These are phyloP conservation scores for Heliornis fulica DNA, from an alignment of 2,113 vertebrate genomes.

Conservation along the genomic window DNA sequence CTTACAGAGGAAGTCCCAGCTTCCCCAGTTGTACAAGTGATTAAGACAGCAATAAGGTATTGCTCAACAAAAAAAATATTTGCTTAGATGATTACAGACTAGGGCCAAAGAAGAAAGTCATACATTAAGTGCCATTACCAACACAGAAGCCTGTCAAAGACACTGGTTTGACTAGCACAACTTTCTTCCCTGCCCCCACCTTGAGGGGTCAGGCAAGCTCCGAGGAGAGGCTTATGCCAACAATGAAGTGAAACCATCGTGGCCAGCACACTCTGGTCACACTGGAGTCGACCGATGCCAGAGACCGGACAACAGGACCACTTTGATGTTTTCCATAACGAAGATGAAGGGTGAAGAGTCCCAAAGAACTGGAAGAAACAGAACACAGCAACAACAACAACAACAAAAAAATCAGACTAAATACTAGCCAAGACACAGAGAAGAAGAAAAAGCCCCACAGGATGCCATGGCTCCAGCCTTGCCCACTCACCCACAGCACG, in stretches of 20 bases:
- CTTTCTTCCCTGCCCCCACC: background rate
- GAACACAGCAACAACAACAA: background rate
- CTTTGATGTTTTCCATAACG: constrained; percentile 80
- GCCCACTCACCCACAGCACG: background rate
- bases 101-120: constrained; percentile 52
- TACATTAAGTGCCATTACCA: constrained; percentile 45
- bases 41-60: constrained; percentile 52
- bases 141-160: constrained; percentile 27
- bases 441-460: background rate
- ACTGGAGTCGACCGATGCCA: constrained; percentile 79
- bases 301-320: constrained; percentile 80
- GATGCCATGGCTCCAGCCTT: background rate
- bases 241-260: background rate
- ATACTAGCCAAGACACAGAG: background rate
- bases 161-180: background rate
- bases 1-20: constrained; percentile 63
- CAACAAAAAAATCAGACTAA: too few species aligned
- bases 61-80: constrained; percentile 56
- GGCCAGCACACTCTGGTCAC: constrained; percentile 49
- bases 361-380: constrained; percentile 82
- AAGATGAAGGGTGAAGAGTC: constrained; percentile 82
- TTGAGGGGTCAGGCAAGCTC: background rate
- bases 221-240: background rate
- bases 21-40: constrained; percentile 61
- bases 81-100: constrained; percentile 48